Conservation (phyloP, 2,888 invertebrate genomes). For the Ophion obscuratus region DNA sequence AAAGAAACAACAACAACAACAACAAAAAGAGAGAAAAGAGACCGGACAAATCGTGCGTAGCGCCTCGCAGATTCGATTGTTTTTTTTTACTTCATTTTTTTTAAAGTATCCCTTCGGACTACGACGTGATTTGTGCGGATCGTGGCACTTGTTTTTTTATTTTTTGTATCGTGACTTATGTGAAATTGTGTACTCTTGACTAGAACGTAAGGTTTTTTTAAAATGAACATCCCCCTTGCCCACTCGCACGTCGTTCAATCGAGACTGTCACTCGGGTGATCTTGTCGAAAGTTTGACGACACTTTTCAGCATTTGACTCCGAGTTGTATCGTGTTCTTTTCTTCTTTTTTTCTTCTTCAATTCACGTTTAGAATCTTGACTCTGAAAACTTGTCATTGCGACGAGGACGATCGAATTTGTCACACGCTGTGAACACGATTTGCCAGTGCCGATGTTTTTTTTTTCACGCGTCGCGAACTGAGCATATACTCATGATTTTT, state of each 20-base stretch:
- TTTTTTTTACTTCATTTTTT: conserved; percentile 47
- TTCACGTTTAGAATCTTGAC: neutral
- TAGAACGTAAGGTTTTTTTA: conserved; percentile 50
- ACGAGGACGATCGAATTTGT: conserved; percentile 78
- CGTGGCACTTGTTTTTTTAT: conserved; percentile 35
- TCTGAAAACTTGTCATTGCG: conserved; percentile 34
- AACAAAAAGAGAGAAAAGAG: conserved; percentile 70
- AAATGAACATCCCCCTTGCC: neutral
- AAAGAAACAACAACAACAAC: conserved; percentile 46
- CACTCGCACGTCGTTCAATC: conserved; percentile 8
- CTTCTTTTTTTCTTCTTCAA: neutral
- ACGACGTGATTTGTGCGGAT: conserved; percentile 41
- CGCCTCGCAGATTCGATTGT: conserved; percentile 80
- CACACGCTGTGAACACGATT: conserved; percentile 76
- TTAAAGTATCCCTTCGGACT: conserved; percentile 44
- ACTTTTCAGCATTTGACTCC: conserved; percentile 17
- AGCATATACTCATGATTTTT: conserved; percentile 54
- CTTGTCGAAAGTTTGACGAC: conserved; percentile 10
- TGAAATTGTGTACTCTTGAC: conserved; percentile 43
- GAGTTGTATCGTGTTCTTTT: conserved; percentile 19
- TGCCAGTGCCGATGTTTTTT: conserved; percentile 70
- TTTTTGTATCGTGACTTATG: conserved; percentile 29
- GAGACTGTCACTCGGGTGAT: conserved; percentile 12
- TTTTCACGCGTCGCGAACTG: conserved; percentile 51
- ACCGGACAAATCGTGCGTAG: conserved; percentile 71